Base-by-base conservation (phyloP, 2,888 invertebrate species). In the Liodrosophila aerea region DNA sequence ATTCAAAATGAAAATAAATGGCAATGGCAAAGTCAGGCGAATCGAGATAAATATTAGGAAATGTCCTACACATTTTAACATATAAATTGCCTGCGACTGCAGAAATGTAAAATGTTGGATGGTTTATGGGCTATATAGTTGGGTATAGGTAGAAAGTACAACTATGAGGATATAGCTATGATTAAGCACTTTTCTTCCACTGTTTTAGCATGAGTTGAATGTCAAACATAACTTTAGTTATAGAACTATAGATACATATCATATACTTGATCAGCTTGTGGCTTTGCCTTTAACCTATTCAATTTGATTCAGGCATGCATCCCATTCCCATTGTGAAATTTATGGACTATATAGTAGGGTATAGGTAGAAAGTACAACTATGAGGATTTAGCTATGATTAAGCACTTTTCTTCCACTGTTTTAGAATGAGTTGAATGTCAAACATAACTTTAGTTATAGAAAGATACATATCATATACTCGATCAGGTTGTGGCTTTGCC, bases 1-100 rank as follows among this genome's bases (percentile, higher is more conserved):
- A 78, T 68, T 78, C 85, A 78, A 85, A 85, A 57, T 63, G 82
- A 63, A 76, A 63, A 73, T 63, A 73, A 76, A 76, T 65, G 52
- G 60, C 49, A 71, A 59, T 36, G 41, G 34, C 46, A 59, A 77
- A 58, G 37, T 51, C 59, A 40, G 53, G 11, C 36, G 36, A 46
- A 73, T 57, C 61, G 56, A 61, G 73, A 70, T 70, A 62, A 54
- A 45, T 44, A 36, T 52, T 46, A 37, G 70, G 64, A 58, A 57
- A 56, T 62, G 57, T 30, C 47, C 49, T 43, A 64, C 64, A 56
- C 12, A 43, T 36, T 29, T 85, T 74, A 71, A 81, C 74, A 84
- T 73, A 68, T 77, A 78, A 74, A 78, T 85, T 85, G 85, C 74
- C 60, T 64, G 60, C 18, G 71, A 50, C 45, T 51, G 66, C 66